phyloP scores from a whole-genome alignment of 2,113 vertebrate species.

The Periophthalmus modestus region DNA sequence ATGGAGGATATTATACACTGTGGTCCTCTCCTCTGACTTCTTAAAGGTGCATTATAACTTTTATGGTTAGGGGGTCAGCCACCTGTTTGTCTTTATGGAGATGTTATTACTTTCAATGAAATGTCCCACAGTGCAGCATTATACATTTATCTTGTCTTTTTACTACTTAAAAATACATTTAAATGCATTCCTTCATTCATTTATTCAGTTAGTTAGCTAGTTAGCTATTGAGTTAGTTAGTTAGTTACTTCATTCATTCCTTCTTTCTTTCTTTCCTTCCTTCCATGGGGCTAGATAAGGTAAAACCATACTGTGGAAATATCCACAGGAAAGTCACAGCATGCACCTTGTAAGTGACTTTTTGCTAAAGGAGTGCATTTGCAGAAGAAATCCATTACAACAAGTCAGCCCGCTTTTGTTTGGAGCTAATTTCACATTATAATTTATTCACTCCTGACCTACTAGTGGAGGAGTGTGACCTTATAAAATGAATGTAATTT shows the following conservation, averaged over 20 bases:
- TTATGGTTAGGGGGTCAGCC: too few relatives aligned
- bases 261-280: too few relatives aligned
- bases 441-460: constrained; percentile 5
- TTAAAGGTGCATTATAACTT: neutral
- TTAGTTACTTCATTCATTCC: too few relatives aligned
- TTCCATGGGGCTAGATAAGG: too few relatives aligned
- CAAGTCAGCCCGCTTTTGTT: neutral
- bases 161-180: neutral
- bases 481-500: constrained; percentile 4
- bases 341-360: neutral
- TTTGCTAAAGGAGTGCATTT: neutral
- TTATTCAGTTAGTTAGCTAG: too few relatives aligned
- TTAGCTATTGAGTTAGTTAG: too few relatives aligned
- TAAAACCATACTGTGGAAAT: too few relatives aligned
- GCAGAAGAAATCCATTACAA: neutral
- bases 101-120: neutral
- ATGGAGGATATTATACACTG: neutral
- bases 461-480: neutral
- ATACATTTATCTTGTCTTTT: too few relatives aligned
- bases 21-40: neutral
- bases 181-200: neutral
- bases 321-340: neutral
- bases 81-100: neutral
- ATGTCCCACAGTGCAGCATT: neutral
- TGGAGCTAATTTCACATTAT: constrained; percentile 1